phyloP scores from a whole-genome alignment of 2,888 invertebrate genomes.

The Rhynchonema sp. region DNA sequence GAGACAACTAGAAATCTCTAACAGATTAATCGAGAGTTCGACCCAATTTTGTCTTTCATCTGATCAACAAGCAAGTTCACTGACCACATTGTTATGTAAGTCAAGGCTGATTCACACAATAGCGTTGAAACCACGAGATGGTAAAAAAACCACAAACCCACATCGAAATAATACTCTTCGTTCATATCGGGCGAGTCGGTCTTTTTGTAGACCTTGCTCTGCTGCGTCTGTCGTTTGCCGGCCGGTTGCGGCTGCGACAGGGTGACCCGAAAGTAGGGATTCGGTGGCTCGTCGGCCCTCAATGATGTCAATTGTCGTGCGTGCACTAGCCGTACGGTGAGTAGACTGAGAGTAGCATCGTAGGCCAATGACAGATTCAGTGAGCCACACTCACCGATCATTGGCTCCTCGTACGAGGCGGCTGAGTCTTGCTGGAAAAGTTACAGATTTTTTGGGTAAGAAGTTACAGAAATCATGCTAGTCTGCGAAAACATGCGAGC shows the following conservation, averaged over 20 bases:
- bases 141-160: too few species aligned
- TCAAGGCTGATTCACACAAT: too few species aligned
- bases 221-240: conserved; percentile 13
- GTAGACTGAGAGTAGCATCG: conserved; percentile 43
- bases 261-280: conserved; percentile 16
- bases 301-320: conserved; percentile 34
- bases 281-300: conserved; percentile 15
- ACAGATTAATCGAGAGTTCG: too few species aligned
- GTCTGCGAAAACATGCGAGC: too few species aligned
- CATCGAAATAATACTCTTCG: conserved; percentile 25
- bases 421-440: conserved; percentile 4
- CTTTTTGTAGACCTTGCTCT: conserved; percentile 16
- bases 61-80: too few species aligned
- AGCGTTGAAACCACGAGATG: too few species aligned
- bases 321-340: conserved; percentile 45
- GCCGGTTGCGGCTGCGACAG: conserved; percentile 14
- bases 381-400: conserved; percentile 34
- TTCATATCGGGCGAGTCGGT: conserved; percentile 18
- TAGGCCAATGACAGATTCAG: conserved; percentile 44
- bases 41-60: too few species aligned
- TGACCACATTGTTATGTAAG: too few species aligned
- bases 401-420: conserved; percentile 11
- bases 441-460: too few species aligned
- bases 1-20: too few species aligned
- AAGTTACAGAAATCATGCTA: too few species aligned